Conservation (phyloP, 2,888 invertebrate genomes). For the Amphipoea oculea region DNA sequence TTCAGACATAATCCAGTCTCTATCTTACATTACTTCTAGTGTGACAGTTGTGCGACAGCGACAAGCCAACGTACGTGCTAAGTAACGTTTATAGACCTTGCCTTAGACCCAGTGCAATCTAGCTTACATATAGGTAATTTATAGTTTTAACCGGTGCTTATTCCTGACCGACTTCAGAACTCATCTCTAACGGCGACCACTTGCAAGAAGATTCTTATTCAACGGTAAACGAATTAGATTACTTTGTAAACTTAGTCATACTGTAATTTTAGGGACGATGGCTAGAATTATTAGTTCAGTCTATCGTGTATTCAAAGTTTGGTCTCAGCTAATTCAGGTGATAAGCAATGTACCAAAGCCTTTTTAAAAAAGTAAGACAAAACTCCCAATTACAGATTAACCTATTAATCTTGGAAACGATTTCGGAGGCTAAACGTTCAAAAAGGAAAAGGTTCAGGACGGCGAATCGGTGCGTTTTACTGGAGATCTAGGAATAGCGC, state of each 20-base stretch:
- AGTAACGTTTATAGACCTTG: background rate
- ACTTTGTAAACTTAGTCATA: constrained; percentile 7
- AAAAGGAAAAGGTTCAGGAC: no score
- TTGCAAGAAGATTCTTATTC: background rate
- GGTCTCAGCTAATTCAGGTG: background rate
- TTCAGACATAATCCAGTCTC: background rate
- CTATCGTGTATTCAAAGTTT: background rate
- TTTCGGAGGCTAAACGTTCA: background rate
- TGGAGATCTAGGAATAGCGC: no score
- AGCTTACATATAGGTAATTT: background rate
- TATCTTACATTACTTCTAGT: background rate
- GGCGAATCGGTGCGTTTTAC: no score
- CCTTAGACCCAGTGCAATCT: background rate
- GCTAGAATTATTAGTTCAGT: background rate
- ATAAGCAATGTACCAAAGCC: background rate
- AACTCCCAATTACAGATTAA: background rate
- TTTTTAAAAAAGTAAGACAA: background rate
- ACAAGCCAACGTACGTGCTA: background rate
- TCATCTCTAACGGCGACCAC: constrained; percentile 17
- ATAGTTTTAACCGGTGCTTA: constrained; percentile 27
- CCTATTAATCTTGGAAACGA: no score
- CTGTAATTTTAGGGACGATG: background rate
- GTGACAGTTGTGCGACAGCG: background rate
- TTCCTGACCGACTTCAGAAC: constrained; percentile 37
- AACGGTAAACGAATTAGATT: constrained; percentile 41